Evolutionary conservation across 1,140 invertebrate species (phyloP).

Genomic region (Telenomus remus): DNA sequence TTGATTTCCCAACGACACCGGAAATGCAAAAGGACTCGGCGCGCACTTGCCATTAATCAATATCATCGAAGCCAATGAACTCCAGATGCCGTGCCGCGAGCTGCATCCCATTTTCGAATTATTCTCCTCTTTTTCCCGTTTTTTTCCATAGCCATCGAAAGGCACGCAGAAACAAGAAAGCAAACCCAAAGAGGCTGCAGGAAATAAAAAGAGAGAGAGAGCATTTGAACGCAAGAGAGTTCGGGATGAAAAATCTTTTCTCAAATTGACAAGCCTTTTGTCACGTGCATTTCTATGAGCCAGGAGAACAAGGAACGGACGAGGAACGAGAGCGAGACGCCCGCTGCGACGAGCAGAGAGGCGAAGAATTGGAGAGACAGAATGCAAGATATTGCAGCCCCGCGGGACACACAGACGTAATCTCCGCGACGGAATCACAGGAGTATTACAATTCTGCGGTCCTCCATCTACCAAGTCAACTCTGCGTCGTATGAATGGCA

Average conservation of each 20-base stretch:
- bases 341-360: slow-evolving; percentile 29
- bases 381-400: slow-evolving; percentile 76
- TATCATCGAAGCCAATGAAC: slow-evolving; percentile 53
- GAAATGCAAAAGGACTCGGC: slow-evolving; percentile 54
- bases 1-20: slow-evolving; percentile 50
- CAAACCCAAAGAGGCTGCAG: background rate
- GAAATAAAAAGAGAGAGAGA: background rate
- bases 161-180: slow-evolving; percentile 2
- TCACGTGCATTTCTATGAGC: slow-evolving; percentile 44
- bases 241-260: slow-evolving; percentile 52
- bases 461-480: slow-evolving; percentile 67
- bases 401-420: slow-evolving; percentile 74
- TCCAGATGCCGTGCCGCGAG: slow-evolving; percentile 26
- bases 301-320: slow-evolving; percentile 13
- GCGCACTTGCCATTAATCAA: slow-evolving; percentile 51
- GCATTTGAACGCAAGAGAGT: slow-evolving; percentile 39
- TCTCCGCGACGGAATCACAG: slow-evolving; percentile 72
- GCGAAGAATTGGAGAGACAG: slow-evolving; percentile 56
- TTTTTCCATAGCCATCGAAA: no score
- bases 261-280: slow-evolving; percentile 59
- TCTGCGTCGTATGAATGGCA: slow-evolving; percentile 69
- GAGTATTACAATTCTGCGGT: slow-evolving; percentile 73
- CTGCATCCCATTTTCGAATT: slow-evolving; percentile 38
- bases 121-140: no score
- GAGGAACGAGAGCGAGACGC: slow-evolving; percentile 26